Evolutionary conservation across 1,140 invertebrate species (phyloP), one percentile per base, ranked within the genome.

Genomic region (Marisa cornuarietis): DNA sequence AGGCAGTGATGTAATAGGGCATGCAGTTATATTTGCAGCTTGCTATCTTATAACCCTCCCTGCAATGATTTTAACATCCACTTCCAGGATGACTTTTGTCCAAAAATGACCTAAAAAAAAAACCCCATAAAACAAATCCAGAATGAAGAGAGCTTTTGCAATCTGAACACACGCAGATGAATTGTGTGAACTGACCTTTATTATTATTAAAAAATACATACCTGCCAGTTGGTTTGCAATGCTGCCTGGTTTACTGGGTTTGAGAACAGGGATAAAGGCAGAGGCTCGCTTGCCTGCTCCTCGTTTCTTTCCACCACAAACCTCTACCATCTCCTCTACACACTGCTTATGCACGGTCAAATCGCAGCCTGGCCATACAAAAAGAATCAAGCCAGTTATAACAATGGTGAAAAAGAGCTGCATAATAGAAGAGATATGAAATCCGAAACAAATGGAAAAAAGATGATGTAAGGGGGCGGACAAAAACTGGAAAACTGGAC

Each of bases 291-390:
- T 79, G 81, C 81, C 81, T 84, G 80, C 87, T 86, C 79, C 89
- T 86, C 69, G 89, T 86, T 85, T 92, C 93, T 90, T 94, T 85
- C 94, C 95, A 86, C 92, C 93, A 71, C 93, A 92, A 79, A 92
- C 93, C 90, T 98, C 96, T 83, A 97, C 96, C 77, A 97, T 94
- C 16, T 93, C 91, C 87, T 94, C 94, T 31, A 95, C 94, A 92
- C 96, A 98, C 74, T 92, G 91, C 84, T 96, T 94, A 92, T 98
- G 97, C 84, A 98, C 94, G 86, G 96, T 96, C 83, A 97, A 93
- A 87, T 95, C 94, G 93, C 97, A 98, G 91, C 95, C 96, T 96
- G 91, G 52, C 88, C 49, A 91, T 90, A 81, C 82, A 87, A 82
- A 86, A 78, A 85, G 22, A n/a, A 74, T 13, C 31, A 42, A 42